A percentile compares a stretch with the other conserved stretches of the same genome.
These are phyloP conservation scores for Aleiodes leptofemur DNA, from an alignment of 2,888 invertebrate species.

Conservation along the genomic window DNA sequence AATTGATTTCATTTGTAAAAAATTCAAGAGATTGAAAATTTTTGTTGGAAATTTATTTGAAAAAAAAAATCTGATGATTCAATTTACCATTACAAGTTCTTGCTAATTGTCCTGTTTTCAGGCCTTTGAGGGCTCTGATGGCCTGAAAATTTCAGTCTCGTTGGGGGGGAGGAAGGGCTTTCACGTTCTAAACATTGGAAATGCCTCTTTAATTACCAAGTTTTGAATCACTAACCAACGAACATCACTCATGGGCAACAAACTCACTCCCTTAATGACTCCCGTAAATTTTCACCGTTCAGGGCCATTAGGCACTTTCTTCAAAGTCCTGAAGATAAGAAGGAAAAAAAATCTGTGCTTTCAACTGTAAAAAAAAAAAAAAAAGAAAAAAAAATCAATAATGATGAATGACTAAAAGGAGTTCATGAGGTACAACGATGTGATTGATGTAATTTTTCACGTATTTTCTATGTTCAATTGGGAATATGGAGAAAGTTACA, in stretches of 20 bases:
- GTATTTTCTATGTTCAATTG: neutral
- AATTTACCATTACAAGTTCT: too few species aligned
- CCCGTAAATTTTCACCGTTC: constrained; percentile 20
- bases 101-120: too few species aligned
- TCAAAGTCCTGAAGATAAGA: neutral
- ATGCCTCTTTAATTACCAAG: constrained; percentile 32
- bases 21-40: too few species aligned
- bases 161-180: neutral
- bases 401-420: constrained; percentile 24
- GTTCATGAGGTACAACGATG: constrained; percentile 23
- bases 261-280: constrained; percentile 35
- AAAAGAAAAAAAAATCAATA: neutral
- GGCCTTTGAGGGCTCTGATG: too few species aligned
- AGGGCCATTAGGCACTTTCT: constrained; percentile 37
- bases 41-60: too few species aligned
- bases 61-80: too few species aligned
- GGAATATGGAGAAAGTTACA: too few species aligned
- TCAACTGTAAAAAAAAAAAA: neutral
- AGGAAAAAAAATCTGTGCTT: constrained; percentile 32
- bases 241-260: constrained; percentile 11
- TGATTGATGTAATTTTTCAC: neutral
- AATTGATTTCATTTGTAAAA: too few species aligned
- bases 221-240: neutral
- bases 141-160: neutral
- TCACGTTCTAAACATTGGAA: constrained; percentile 11